Evolutionary conservation across 2,113 vertebrate genomes (phyloP), one percentile per base, ranked within the genome.

Genomic region (Drymodes brunneopygia): DNA sequence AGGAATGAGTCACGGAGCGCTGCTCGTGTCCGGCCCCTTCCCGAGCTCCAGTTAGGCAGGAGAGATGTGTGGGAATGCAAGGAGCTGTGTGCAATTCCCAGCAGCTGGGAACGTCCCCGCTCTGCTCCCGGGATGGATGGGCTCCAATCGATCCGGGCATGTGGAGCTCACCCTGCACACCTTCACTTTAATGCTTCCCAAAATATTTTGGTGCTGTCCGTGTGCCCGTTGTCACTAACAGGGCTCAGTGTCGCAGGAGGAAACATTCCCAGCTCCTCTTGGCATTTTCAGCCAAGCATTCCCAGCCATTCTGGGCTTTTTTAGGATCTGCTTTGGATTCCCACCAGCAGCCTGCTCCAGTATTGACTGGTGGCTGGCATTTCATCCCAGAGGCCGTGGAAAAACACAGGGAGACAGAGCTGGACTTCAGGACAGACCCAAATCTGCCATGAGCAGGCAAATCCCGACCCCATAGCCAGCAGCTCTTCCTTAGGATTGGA

Each of bases 41-140:
- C 77, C 0, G 0, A 51, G 0, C 58, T 85, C 90, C 85, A 90
- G 81, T 95, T 90, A 96, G 51, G 67, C 78, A 92, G 89, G 92
- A 89, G 81, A 91, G 88, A 72, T 50, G 74, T 79, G 78, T 80
- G 91, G 90, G 69, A 90, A 62, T 67, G 87, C 51, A 73, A 86
- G 94, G 75, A 89, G 51, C 78, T 9, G 24, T 58, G 61, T 66
- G 71, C 8, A 21, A 11, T 88, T 91, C 70, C 54, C 87, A 95
- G 87, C 81, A 90, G 62, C 78, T 86, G 78, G 50, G 77, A 90
- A 18, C 70, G 53, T 53, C 86, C 53, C 61, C 11, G 25, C 86
- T 69, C 38, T 2, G 42, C 54, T 96, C 87, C 93, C 71, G 19
- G 2, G 87, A 50, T n/a, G 87, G 45, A 5, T 82, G 62, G 25